Evolutionary conservation across 2,888 invertebrate species (phyloP).

Genomic region (Noctua pronuba): DNA sequence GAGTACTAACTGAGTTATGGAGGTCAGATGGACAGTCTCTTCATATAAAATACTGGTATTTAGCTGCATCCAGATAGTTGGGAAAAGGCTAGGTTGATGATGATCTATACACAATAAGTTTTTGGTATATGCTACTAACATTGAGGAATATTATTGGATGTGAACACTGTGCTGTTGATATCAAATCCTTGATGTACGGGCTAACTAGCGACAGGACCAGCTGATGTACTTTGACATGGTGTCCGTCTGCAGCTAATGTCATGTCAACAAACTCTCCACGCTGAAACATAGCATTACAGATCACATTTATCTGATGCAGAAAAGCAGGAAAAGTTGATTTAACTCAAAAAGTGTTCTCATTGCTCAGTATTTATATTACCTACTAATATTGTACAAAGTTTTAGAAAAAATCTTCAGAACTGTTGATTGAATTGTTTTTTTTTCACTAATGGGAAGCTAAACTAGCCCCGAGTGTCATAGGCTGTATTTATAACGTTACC

Average conservation of each 20-base stretch:
- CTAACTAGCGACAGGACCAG: conserved; percentile 85
- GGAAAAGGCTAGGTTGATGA: background rate
- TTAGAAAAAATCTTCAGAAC: background rate
- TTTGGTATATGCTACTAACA: conserved; percentile 74
- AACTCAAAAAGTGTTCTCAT: no score
- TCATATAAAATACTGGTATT: background rate
- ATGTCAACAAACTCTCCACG: conserved; percentile 87
- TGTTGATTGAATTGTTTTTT: background rate
- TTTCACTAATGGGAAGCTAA: background rate
- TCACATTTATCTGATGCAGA: background rate
- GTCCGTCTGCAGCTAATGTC: conserved; percentile 87
- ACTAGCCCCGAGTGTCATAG: background rate
- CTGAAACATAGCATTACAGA: conserved; percentile 67
- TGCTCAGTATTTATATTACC: background rate
- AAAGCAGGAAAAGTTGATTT: background rate
- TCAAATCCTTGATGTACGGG: conserved; percentile 85
- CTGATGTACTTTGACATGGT: conserved; percentile 86
- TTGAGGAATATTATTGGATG: conserved; percentile 87
- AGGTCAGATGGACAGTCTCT: background rate
- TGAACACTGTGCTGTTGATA: conserved; percentile 80
- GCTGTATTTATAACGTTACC: background rate
- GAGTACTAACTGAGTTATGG: background rate
- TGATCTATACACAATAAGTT: background rate
- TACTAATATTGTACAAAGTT: background rate
- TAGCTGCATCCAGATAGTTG: background rate